phyloP scores from a whole-genome alignment of 2,113 vertebrate species.

The Muscicapa adusta region DNA sequence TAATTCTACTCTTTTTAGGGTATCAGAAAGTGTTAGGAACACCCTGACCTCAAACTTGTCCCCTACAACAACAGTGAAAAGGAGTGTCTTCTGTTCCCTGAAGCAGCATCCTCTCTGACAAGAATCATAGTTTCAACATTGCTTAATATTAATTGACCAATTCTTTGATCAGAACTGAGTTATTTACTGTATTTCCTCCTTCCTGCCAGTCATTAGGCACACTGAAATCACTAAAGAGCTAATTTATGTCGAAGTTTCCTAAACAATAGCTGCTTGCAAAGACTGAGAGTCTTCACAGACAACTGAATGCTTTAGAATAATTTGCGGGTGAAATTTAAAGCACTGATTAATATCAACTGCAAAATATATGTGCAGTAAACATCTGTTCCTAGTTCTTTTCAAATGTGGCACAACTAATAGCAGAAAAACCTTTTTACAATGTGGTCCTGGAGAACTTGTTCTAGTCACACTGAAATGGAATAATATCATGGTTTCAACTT shows the following conservation, averaged over 20 bases:
- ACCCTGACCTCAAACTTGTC: not conserved
- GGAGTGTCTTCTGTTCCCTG: not conserved
- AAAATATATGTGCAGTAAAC: not conserved
- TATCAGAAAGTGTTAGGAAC: not conserved
- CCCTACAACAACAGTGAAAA: not conserved
- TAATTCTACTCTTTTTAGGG: not conserved
- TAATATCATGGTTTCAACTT: not conserved
- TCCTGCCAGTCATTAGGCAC: not conserved
- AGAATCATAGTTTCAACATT: not conserved
- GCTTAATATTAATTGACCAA: not conserved
- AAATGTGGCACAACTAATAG: not conserved
- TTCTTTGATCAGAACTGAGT: not conserved
- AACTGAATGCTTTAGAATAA: not conserved
- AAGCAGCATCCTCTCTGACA: not conserved
- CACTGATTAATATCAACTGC: not conserved
- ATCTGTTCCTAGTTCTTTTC: not conserved
- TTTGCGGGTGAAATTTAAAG: not conserved
- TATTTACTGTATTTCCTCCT: not conserved
- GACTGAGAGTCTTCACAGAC: not conserved
- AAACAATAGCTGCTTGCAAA: not conserved
- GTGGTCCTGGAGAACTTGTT: not conserved
- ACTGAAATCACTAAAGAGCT: not conserved
- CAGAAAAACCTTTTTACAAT: not conserved
- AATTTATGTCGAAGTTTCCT: not conserved
- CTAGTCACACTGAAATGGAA: not conserved